Conservation (phyloP, 1,140 invertebrate species). For the Brachionus asplanchnoidis region DNA sequence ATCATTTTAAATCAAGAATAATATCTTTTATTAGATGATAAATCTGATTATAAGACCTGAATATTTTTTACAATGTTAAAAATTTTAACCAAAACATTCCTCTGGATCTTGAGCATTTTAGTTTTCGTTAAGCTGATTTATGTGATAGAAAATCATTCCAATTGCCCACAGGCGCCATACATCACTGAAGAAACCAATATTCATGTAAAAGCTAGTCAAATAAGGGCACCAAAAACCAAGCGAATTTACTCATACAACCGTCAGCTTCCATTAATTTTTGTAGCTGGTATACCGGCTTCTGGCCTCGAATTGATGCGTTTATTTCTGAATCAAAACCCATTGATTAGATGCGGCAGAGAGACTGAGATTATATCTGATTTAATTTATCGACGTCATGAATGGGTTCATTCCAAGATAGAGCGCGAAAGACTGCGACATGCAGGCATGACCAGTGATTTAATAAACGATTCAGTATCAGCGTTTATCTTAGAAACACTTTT, state of each 20-base stretch:
- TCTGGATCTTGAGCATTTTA: background rate
- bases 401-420: conserved; percentile 11
- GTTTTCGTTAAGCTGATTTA: conserved; percentile 2
- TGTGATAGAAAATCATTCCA: background rate
- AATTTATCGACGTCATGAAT: background rate
- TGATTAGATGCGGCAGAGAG: conserved; percentile 93
- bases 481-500: conserved; percentile 27
- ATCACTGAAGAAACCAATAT: background rate
- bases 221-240: background rate
- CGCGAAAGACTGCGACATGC: conserved; percentile 12
- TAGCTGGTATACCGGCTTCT: conserved; percentile 89
- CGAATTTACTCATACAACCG: conserved; percentile 2
- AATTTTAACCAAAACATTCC: background rate
- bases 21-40: background rate
- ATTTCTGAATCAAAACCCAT: conserved; percentile 94
- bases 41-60: background rate
- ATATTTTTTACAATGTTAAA: background rate
- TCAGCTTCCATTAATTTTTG: conserved; percentile 62
- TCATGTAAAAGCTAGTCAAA: background rate
- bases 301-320: conserved; percentile 93
- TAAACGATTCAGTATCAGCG: conserved; percentile 3
- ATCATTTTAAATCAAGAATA: background rate
- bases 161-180: background rate
- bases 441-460: conserved; percentile 13
- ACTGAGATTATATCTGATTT: conserved; percentile 80